phyloP scores from a whole-genome alignment of 1,140 invertebrate species.

The Stegodyphus mimosarum region DNA sequence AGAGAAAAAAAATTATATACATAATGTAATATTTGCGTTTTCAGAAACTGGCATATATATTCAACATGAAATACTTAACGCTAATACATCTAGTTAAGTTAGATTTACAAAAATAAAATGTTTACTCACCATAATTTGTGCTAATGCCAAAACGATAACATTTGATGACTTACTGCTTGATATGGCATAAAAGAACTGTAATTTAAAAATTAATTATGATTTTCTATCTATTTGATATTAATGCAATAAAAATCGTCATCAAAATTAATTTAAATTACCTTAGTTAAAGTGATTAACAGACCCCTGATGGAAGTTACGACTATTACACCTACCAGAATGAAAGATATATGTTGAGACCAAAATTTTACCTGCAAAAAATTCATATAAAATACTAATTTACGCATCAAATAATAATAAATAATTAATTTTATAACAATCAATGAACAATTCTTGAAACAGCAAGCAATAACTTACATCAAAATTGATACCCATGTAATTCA shows the following conservation, averaged over 20 bases:
- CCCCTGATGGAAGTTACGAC: slow-evolving; percentile 98
- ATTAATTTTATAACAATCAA: neutral
- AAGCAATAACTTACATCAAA: slow-evolving; percentile 82
- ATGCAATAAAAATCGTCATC: neutral
- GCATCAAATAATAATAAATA: slow-evolving; percentile 16
- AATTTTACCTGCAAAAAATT: slow-evolving; percentile 75
- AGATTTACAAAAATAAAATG: neutral
- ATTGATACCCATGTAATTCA: slow-evolving; percentile 95
- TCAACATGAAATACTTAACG: too few relatives aligned
- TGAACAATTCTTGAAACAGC: too few relatives aligned
- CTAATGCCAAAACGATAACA: slow-evolving; percentile 95
- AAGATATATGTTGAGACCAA: slow-evolving; percentile 99
- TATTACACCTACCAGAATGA: slow-evolving; percentile 96
- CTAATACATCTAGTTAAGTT: slow-evolving; percentile 55
- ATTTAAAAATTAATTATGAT: slow-evolving; percentile 10
- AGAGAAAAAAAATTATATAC: too few relatives aligned
- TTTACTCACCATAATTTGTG: slow-evolving; percentile 92
- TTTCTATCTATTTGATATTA: neutral
- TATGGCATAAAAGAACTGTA: slow-evolving; percentile 98
- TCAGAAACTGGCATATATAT: too few relatives aligned
- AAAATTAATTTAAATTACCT: slow-evolving; percentile 73
- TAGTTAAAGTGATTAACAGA: slow-evolving; percentile 95
- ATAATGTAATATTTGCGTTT: too few relatives aligned
- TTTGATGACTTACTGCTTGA: slow-evolving; percentile 99
- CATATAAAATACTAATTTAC: neutral